Evolutionary conservation across 2,113 vertebrate genomes (phyloP), one percentile per base, ranked within the genome.

Genomic region (Circaetus gallicus): DNA sequence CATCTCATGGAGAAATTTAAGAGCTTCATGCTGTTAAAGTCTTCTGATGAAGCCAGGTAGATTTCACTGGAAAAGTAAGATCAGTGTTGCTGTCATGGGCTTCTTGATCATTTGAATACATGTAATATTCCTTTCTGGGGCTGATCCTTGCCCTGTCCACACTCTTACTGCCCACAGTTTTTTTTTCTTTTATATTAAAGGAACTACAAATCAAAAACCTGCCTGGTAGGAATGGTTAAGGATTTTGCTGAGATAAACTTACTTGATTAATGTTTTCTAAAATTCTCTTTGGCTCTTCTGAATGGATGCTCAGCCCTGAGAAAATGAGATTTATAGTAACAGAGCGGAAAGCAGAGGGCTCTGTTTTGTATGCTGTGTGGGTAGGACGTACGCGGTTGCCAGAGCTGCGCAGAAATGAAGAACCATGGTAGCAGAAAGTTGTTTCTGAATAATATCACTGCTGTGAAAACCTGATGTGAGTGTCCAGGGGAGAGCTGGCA

Each of bases 1-100:
- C 96, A 93, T 95, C 72, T 92, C 42, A 82, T 77, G 91, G 91
- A 80, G 92, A 76, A 89, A 76, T 93, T 63, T 85, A 76, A 89
- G 73, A 85, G 66, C 81, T 95, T 95, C 78, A 25, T 53, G 49
- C 61, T 95, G 5, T 79, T 61, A 31, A 6, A 36, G 47, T 82
- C 18, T 36, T 95, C 34, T 87, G 34, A 38, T 52, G 16, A 61
- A 89, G 59, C 70, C 72, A 82, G 43, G 55, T 86, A 59, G 40
- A 36, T 76, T 79, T 92, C 32, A 7, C 42, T 89, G 77, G 38
- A 81, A 93, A 80, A 78, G 52, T 16, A 79, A 80, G 53, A 63
- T 69, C 34, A 11, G 45, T 62, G 38, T 92, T 63, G 67, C 45
- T 83, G 56, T 97, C 59, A 9, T 40, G 71, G 73, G 16, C 77